Conservation (phyloP, 2,113 vertebrate species). For the Triplophysa tibetana region DNA sequence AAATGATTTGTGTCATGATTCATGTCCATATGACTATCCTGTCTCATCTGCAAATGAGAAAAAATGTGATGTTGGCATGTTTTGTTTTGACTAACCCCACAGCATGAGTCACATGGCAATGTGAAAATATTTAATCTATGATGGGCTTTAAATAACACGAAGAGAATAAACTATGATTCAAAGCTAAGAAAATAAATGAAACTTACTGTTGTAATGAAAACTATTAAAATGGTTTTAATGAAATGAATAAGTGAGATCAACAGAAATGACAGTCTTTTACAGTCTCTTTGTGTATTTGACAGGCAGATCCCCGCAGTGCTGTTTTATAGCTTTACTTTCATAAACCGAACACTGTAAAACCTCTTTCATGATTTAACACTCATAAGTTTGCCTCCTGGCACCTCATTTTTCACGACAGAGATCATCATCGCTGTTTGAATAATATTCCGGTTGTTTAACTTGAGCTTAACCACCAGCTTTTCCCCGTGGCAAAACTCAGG, state of each 20-base stretch:
- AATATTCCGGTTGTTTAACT: conserved; percentile 23
- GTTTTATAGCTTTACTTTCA: neutral
- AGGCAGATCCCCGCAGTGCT: neutral
- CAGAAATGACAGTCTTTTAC: too few relatives aligned
- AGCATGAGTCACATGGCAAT: too few relatives aligned
- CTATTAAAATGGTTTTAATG: neutral
- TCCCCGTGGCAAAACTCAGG: conserved; percentile 7
- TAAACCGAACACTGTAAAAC: neutral
- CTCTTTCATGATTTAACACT: conserved; percentile 20
- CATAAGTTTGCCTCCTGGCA: conserved; percentile 9
- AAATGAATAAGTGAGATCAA: too few relatives aligned
- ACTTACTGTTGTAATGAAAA: neutral
- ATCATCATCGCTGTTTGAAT: conserved; percentile 23
- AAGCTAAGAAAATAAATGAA: too few relatives aligned
- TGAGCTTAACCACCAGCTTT: conserved; percentile 17
- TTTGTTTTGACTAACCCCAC: too few relatives aligned
- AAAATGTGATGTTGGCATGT: too few relatives aligned
- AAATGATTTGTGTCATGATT: too few relatives aligned
- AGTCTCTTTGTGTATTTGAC: neutral
- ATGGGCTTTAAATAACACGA: too few relatives aligned
- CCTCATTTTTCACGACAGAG: conserved; percentile 19
- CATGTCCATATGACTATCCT: too few relatives aligned
- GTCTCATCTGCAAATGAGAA: too few relatives aligned
- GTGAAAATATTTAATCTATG: too few relatives aligned
- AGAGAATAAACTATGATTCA: too few relatives aligned